Percentiles rank a stretch among this genome's conserved stretches.
phyloP scores from a whole-genome alignment of 1,140 invertebrate species.

The Neodiprion pinetum region DNA sequence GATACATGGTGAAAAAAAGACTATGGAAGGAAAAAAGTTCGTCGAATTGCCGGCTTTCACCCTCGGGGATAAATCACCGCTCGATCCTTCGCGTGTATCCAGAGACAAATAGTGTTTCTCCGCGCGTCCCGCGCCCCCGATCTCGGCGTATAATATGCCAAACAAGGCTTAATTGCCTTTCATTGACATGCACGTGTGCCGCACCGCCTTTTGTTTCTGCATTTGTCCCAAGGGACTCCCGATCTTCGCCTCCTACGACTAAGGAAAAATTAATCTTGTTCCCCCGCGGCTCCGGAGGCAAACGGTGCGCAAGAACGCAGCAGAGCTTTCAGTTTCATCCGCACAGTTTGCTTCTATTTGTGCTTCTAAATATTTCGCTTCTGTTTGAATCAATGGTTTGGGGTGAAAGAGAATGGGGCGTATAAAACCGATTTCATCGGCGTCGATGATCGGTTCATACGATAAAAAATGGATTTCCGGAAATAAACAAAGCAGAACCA shows the following conservation, averaged over 20 bases:
- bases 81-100: constrained; percentile 41
- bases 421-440: too few species aligned
- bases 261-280: background rate
- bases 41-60: background rate
- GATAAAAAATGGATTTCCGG: too few species aligned
- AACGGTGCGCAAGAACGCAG: too few species aligned
- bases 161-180: constrained; percentile 50
- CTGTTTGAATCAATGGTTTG: too few species aligned
- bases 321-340: too few species aligned
- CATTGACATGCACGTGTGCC: constrained; percentile 44
- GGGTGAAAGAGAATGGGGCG: too few species aligned
- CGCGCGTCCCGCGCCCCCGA: background rate
- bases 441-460: too few species aligned
- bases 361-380: too few species aligned
- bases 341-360: too few species aligned
- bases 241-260: background rate
- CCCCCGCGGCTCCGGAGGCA: too few species aligned
- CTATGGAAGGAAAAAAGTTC: constrained; percentile 3
- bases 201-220: constrained; percentile 38
- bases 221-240: background rate
- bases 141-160: constrained; percentile 30
- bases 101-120: constrained; percentile 22
- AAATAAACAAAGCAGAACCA: too few species aligned
- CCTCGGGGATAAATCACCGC: constrained; percentile 48
- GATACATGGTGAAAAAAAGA: constrained; percentile 20